Evolutionary conservation across 2,113 vertebrate species (phyloP), one percentile per base, ranked within the genome.

Genomic region (Vicugna pacos): DNA sequence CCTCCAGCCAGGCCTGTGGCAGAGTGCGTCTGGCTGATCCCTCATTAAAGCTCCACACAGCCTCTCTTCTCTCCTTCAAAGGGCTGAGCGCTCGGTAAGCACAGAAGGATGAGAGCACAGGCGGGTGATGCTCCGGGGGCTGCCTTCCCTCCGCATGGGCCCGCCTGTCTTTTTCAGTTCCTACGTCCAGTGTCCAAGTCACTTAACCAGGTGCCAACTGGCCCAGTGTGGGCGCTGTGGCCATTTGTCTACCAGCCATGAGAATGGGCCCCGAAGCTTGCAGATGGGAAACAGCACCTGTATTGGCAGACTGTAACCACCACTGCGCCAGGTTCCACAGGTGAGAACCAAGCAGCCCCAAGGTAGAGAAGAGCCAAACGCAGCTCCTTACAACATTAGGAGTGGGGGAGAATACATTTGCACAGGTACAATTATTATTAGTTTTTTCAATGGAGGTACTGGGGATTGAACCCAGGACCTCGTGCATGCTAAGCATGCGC

Each of bases 1-100:
- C 52, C 93, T 96, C 94, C 85, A 97, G 95, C 80, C 70, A 84
- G 85, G 92, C 83, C 76, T 0, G 9, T 87, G 93, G 82, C 90
- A 92, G 76, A 91, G 90, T 52, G 75, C 15, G 15, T 14, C 35
- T 0, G n/a, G 67, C 64, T 64, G 62, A 56, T 1, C 60, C 17
- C 72, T 94, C 87, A 88, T 93, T 82, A 88, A 81, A 94, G 93
- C 64, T 58, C 81, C 84, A 64, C 38, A 13, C 38, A 8, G 10
- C 22, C 67, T 80, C 77, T 72, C 13, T 80, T 73, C 72, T 91
- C 46, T 79, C 52, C 64, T 90, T 95, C 95, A 76, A 81, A 97
- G 83, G 92, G 56, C 48, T 48, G 22, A 56, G 35, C 0, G 14
- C 19, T 48, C 24, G 58, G 35, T 62, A 69, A 30, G 19, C 26